These are phyloP conservation scores for Barbus barbus DNA, from an alignment of 2,113 vertebrate genomes.

Conservation along the genomic window DNA sequence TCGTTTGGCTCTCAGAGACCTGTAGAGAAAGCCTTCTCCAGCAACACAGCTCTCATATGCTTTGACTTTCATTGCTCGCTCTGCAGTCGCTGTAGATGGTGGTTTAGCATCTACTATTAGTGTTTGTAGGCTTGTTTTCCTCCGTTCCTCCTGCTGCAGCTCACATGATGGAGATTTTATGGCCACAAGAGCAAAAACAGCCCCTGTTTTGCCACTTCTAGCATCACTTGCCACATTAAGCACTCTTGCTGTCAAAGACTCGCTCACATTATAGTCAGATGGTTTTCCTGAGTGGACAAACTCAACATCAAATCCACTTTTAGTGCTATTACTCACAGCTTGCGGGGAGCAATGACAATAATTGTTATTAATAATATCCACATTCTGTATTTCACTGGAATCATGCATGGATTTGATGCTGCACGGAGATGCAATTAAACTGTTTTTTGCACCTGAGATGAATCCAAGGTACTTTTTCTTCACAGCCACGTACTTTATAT, in stretches of 20 bases:
- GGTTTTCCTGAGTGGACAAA: neutral
- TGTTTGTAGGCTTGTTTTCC: neutral
- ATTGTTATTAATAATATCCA: slow-evolving; percentile 68
- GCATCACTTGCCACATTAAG: slow-evolving; percentile 60
- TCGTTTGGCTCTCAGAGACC: too few relatives aligned
- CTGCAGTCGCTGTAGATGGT: neutral
- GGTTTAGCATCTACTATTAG: neutral
- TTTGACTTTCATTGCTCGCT: neutral
- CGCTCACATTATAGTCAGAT: neutral
- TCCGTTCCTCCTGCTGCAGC: neutral
- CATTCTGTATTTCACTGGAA: slow-evolving; percentile 40
- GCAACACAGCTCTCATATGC: neutral
- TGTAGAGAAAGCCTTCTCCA: too few relatives aligned
- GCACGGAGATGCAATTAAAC: too few relatives aligned
- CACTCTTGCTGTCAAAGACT: slow-evolving; percentile 60
- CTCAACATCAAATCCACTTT: neutral
- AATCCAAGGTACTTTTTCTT: slow-evolving; percentile 77
- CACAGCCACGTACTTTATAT: slow-evolving; percentile 81
- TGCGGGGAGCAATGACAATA: neutral
- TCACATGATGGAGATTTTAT: slow-evolving; percentile 59
- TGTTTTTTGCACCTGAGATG: too few relatives aligned
- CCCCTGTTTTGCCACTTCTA: slow-evolving; percentile 56
- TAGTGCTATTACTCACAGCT: neutral
- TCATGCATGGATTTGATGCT: too few relatives aligned
- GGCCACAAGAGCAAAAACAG: slow-evolving; percentile 72